These are phyloP conservation scores for Poicephalus meyeri DNA, from an alignment of 2,113 vertebrate genomes.

Conservation along the genomic window DNA sequence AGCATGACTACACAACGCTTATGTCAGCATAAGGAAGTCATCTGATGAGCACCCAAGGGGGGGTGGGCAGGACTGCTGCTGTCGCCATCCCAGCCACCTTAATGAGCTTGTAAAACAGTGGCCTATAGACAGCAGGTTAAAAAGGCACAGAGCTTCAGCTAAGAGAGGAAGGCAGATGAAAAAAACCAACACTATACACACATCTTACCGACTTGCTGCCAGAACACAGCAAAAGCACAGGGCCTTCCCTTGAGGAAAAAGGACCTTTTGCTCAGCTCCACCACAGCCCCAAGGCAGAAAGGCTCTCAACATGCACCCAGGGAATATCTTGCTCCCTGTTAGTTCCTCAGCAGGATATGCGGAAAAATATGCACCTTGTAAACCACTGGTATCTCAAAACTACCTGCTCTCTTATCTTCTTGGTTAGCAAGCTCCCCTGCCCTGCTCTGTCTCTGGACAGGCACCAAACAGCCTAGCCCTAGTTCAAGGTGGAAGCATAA, in stretches of 20 bases:
- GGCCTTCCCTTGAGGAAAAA: background rate
- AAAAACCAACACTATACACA: background rate
- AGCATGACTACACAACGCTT: constrained; percentile 38
- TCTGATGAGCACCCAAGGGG: constrained; percentile 45
- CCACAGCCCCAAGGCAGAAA: accelerated
- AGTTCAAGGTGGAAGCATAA: background rate
- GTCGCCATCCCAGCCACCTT: background rate
- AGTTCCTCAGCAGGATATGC: background rate
- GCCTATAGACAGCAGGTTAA: constrained; percentile 24
- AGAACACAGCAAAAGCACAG: background rate
- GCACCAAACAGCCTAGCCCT: background rate
- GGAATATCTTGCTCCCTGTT: background rate
- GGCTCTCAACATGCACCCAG: background rate
- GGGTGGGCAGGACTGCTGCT: background rate
- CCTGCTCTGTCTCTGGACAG: background rate
- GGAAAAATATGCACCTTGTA: accelerated
- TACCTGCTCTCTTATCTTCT: background rate
- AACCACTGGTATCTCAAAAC: background rate
- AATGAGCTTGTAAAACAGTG: constrained; percentile 47
- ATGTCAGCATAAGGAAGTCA: constrained; percentile 65
- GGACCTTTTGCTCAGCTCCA: background rate
- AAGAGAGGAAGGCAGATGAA: background rate
- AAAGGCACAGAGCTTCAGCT: constrained; percentile 31
- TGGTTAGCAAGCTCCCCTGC: background rate
- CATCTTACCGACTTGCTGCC: background rate